Percentiles rank a stretch among this genome's conserved stretches.
Conservation (phyloP, 2,888 invertebrate species). For the Epistrophe grossulariae region DNA sequence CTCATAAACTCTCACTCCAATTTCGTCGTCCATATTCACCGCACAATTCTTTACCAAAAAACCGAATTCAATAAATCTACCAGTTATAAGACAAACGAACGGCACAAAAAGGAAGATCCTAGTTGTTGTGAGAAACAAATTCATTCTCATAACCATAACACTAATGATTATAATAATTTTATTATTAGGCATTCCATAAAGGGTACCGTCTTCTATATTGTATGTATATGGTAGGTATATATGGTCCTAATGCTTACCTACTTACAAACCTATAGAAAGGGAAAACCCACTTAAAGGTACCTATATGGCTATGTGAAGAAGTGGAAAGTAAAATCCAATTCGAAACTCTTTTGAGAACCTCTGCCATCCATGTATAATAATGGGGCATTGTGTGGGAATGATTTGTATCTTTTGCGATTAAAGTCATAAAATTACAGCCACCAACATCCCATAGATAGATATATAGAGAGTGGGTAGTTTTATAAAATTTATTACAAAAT, state of each 20-base stretch:
- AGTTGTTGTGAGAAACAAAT: conserved; percentile 71
- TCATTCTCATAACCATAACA: conserved; percentile 73
- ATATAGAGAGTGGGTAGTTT: conserved; percentile 53
- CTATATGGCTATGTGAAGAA: background rate
- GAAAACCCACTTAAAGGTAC: conserved; percentile 53
- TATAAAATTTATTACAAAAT: conserved; percentile 63
- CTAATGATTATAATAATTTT: conserved; percentile 73
- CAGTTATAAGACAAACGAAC: conserved; percentile 55
- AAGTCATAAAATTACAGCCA: conserved; percentile 68
- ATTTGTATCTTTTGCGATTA: conserved; percentile 74
- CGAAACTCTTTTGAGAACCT: conserved; percentile 18
- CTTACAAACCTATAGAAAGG: background rate
- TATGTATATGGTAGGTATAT: background rate
- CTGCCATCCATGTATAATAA: conserved; percentile 44
- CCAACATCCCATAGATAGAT: conserved; percentile 5
- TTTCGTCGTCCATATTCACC: conserved; percentile 12
- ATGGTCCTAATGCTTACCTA: background rate
- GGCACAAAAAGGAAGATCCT: conserved; percentile 48
- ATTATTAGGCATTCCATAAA: conserved; percentile 67
- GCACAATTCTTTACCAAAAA: conserved; percentile 55
- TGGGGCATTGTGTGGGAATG: conserved; percentile 70
- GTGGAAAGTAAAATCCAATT: conserved; percentile 59
- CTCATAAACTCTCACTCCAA: conserved; percentile 21
- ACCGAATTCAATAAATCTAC: conserved; percentile 65
- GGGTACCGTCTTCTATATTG: conserved; percentile 33